Conservation (phyloP, 92 coral and sea anemone species). For the Epizoanthus stellaris region DNA sequence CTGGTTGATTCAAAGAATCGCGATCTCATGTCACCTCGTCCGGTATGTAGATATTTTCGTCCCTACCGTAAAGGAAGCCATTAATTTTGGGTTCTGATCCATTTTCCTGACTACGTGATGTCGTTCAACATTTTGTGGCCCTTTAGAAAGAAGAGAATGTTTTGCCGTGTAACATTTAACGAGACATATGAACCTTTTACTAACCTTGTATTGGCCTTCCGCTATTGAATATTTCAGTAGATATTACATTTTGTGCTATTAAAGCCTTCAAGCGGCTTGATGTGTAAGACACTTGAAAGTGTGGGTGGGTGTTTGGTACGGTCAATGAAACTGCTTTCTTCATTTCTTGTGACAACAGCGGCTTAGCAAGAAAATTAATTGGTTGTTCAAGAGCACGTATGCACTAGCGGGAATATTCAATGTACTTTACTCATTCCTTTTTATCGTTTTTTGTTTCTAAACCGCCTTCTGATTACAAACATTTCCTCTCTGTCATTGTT, state of each 20-base stretch:
- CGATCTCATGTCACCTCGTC: slow-evolving; percentile 4
- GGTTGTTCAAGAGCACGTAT: slow-evolving; percentile 11
- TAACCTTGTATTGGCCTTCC: no score
- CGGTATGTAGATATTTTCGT: slow-evolving; percentile 5
- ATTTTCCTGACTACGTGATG: neutral
- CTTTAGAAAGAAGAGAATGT: neutral
- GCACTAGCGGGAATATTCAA: neutral
- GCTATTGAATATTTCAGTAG: neutral
- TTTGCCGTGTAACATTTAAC: neutral
- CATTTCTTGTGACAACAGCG: slow-evolving; percentile 2
- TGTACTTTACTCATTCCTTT: no score
- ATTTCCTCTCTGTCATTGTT: no score
- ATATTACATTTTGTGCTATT: neutral
- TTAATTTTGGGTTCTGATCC: slow-evolving; percentile 14
- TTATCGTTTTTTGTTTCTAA: no score
- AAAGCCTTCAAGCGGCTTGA: neutral
- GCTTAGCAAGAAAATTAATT: slow-evolving; percentile 46
- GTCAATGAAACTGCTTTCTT: slow-evolving; percentile 8
- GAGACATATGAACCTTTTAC: neutral
- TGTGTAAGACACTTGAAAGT: neutral
- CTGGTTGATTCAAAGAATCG: neutral
- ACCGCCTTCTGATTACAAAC: no score
- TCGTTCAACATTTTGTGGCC: neutral
- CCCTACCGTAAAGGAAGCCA: neutral
- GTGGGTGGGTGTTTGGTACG: slow-evolving; percentile 10